Evolutionary conservation across 2,113 vertebrate genomes (phyloP).

Genomic region (Orthonyx spaldingii): DNA sequence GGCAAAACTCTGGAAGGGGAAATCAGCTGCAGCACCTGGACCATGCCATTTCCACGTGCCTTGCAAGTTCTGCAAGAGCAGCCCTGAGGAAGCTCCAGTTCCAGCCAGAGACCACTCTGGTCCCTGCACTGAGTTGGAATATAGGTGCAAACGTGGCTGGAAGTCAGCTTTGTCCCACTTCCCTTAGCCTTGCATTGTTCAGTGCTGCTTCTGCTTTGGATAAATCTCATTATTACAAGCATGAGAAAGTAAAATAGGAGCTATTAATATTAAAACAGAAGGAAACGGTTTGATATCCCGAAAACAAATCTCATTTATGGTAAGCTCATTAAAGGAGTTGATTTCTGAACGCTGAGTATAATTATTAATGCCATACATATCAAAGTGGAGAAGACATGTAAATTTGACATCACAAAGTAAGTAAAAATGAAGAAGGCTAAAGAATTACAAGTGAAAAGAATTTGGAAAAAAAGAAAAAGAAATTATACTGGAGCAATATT

Average conservation of each 20-base stretch:
- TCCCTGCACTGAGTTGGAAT: neutral
- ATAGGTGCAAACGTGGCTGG: neutral
- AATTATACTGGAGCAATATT: neutral
- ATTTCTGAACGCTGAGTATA: neutral
- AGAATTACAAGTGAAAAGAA: conserved; percentile 8
- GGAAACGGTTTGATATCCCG: neutral
- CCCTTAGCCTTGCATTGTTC: neutral
- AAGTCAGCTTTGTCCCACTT: neutral
- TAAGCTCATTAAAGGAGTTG: conserved; percentile 45
- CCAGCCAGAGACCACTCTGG: neutral
- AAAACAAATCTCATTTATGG: conserved; percentile 49
- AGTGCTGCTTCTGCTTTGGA: neutral
- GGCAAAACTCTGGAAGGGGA: neutral
- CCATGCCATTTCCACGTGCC: neutral
- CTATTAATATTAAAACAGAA: conserved; percentile 3
- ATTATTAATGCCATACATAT: conserved; percentile 30
- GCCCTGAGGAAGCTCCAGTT: neutral
- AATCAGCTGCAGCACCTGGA: neutral
- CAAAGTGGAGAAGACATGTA: conserved; percentile 15
- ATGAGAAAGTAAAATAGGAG: neutral
- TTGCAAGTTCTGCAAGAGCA: neutral
- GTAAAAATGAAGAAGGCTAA: neutral
- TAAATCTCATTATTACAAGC: neutral
- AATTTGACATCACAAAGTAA: conserved; percentile 35
- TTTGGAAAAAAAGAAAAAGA: neutral